phyloP scores from a whole-genome alignment of 2,797 vertebrate genomes.

The Alosa sapidissima region DNA sequence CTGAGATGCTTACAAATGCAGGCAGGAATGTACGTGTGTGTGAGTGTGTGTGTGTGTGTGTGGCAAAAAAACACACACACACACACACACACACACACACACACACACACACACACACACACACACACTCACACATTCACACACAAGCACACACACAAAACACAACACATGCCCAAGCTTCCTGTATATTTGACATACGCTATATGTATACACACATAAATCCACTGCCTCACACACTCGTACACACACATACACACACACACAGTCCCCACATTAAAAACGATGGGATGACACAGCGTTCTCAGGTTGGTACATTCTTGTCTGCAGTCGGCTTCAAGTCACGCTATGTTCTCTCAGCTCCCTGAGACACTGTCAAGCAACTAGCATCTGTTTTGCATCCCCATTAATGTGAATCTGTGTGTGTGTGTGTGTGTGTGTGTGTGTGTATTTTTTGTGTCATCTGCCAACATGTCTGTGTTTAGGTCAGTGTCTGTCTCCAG shows the following conservation, averaged over 20 bases:
- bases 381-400: not conserved
- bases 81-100: slow-evolving; percentile 8
- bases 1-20: not conserved
- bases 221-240: not conserved
- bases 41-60: not conserved
- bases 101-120: not conserved
- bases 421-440: not conserved
- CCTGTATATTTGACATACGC: too few species aligned
- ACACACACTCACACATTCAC: not conserved
- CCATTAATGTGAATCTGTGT: not conserved
- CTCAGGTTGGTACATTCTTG: slow-evolving; percentile 4
- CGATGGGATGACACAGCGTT: not conserved
- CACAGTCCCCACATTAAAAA: not conserved
- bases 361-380: not conserved
- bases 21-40: not conserved
- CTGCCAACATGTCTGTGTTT: not conserved
- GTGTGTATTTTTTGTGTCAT: not conserved
- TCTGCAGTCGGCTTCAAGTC: not conserved
- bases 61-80: not conserved
- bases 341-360: not conserved
- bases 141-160: not conserved
- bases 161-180: too few species aligned
- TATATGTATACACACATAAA: not conserved
- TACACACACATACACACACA: not conserved
- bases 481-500: not conserved